These are phyloP conservation scores for Micrastur ruficollis DNA, from an alignment of 2,797 vertebrate species.

Conservation along the genomic window DNA sequence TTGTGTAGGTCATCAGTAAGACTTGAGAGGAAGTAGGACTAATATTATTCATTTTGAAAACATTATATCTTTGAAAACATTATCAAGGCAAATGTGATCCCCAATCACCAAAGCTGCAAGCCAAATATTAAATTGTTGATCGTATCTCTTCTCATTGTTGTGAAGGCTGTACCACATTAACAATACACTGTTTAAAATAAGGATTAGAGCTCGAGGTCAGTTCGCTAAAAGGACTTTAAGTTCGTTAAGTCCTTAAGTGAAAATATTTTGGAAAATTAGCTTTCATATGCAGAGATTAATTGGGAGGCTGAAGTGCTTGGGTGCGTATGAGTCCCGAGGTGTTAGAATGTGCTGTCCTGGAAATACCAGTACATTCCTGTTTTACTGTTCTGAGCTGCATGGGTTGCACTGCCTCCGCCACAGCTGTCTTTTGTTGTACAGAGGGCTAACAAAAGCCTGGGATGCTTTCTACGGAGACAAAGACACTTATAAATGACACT, in stretches of 20 bases:
- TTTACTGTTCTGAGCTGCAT: background rate
- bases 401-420: background rate
- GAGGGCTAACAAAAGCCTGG: background rate
- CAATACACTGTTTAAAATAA: background rate
- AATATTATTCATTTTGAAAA: background rate
- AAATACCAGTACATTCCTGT: background rate
- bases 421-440: background rate
- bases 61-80: background rate
- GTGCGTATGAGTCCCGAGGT: accelerated
- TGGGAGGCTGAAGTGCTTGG: background rate
- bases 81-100: background rate
- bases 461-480: background rate
- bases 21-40: background rate
- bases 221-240: background rate
- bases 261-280: background rate
- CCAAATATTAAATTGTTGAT: background rate
- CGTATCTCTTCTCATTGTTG: background rate
- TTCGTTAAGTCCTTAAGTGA: background rate
- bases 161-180: background rate
- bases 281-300: background rate
- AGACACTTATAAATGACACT: too few relatives aligned
- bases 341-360: background rate
- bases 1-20: background rate
- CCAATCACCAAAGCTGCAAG: background rate
- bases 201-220: background rate